These are phyloP conservation scores for Pan paniscus DNA, from an alignment of 2,113 vertebrate genomes.

Conservation along the genomic window DNA sequence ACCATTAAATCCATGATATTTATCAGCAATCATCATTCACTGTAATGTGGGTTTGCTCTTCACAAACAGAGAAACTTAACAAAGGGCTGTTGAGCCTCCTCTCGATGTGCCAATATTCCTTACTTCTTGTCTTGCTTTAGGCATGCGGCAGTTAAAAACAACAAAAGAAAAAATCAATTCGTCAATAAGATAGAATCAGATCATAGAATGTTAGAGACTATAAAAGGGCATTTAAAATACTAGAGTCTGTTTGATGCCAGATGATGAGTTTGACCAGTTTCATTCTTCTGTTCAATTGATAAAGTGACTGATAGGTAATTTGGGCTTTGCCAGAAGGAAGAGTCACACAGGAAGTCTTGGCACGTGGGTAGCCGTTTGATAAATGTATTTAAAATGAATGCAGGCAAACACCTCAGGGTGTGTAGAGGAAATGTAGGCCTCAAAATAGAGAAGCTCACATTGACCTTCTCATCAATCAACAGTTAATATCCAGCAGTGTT, in stretches of 20 bases:
- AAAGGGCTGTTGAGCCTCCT: neutral
- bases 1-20: neutral
- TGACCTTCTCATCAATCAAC: slow-evolving; percentile 59
- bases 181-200: neutral
- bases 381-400: slow-evolving; percentile 56
- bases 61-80: slow-evolving; percentile 5
- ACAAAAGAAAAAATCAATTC: slow-evolving; percentile 8
- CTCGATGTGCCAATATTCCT: neutral
- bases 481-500: neutral
- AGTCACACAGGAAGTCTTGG: slow-evolving; percentile 24
- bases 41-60: neutral
- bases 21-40: neutral
- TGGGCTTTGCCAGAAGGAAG: slow-evolving; percentile 58
- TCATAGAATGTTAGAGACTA: neutral
- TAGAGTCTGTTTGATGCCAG: neutral
- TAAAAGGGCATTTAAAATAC: slow-evolving; percentile 51
- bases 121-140: neutral
- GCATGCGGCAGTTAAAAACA: neutral
- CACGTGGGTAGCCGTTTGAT: neutral
- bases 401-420: slow-evolving; percentile 37
- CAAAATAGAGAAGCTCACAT: slow-evolving; percentile 39
- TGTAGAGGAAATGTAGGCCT: neutral
- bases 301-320: slow-evolving; percentile 55
- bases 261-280: slow-evolving; percentile 1
- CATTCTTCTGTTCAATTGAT: slow-evolving; percentile 51